Evolutionary conservation across 2,113 vertebrate genomes (phyloP).

Genomic region (Terrapene triunguis): DNA sequence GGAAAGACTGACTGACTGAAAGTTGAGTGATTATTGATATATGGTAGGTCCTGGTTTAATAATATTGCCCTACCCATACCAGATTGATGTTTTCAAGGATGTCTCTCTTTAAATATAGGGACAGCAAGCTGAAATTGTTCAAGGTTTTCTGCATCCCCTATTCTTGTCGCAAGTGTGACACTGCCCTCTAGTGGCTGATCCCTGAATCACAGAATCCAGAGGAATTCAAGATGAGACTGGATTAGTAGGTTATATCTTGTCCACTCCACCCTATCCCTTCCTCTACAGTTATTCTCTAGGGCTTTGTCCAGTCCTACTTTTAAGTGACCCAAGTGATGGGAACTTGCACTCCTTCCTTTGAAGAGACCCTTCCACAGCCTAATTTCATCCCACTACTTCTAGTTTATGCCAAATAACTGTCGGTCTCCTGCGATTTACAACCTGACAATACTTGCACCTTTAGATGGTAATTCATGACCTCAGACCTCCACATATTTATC

Average conservation of each 20-base stretch:
- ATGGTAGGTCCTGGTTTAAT: background rate
- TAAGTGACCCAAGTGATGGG: background rate
- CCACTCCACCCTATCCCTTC: background rate
- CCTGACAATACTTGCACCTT: background rate
- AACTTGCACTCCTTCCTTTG: background rate
- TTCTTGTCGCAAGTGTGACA: background rate
- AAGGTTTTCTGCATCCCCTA: background rate
- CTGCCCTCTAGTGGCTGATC: conserved; percentile 70
- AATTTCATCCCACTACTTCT: background rate
- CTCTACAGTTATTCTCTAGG: background rate
- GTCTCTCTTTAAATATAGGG: background rate
- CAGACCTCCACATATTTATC: background rate
- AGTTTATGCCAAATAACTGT: background rate
- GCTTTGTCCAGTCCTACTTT: background rate
- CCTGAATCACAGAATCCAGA: background rate
- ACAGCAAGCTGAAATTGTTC: background rate
- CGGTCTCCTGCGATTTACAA: background rate
- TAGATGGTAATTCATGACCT: background rate
- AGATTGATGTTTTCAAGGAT: background rate
- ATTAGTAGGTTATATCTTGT: accelerated
- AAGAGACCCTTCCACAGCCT: background rate
- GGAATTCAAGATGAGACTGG: background rate
- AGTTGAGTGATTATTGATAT: background rate
- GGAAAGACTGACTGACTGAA: background rate
- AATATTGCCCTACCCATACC: background rate